A percentile compares a stretch with the other conserved stretches of the same genome.
These are phyloP conservation scores for Apodemia duryi DNA, from an alignment of 2,888 invertebrate genomes.

Conservation along the genomic window DNA sequence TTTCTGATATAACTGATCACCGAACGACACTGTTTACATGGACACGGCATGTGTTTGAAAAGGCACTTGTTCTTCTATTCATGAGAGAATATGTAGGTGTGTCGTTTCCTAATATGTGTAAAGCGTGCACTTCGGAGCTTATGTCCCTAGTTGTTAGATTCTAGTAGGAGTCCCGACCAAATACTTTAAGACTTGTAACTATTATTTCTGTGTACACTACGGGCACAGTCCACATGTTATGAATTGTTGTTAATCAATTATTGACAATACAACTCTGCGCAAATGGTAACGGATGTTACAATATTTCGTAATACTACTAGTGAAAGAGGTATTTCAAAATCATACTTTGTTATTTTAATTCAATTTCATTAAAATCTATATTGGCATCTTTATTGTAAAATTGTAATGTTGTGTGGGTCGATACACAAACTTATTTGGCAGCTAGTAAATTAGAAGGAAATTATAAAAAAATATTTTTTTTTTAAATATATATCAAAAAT, in stretches of 20 bases:
- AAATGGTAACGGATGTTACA: background rate
- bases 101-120: slow-evolving; percentile 54
- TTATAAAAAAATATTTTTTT: too few relatives aligned
- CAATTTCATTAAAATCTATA: too few relatives aligned
- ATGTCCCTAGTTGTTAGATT: slow-evolving; percentile 71
- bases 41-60: background rate
- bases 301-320: background rate
- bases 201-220: slow-evolving; percentile 36
- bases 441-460: too few relatives aligned
- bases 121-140: slow-evolving; percentile 74
- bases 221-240: background rate
- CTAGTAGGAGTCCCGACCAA: slow-evolving; percentile 76
- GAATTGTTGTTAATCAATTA: background rate
- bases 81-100: slow-evolving; percentile 61
- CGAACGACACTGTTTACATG: background rate
- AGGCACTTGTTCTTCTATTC: slow-evolving; percentile 49
- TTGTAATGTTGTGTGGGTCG: too few relatives aligned
- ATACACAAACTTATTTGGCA: too few relatives aligned
- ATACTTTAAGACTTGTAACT: slow-evolving; percentile 69
- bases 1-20: too few relatives aligned
- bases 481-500: too few relatives aligned
- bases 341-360: too few relatives aligned
- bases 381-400: too few relatives aligned
- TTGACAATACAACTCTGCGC: slow-evolving; percentile 1
- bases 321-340: too few relatives aligned